These are phyloP conservation scores for Cottus gobio DNA, from an alignment of 2,113 vertebrate genomes.

Conservation along the genomic window DNA sequence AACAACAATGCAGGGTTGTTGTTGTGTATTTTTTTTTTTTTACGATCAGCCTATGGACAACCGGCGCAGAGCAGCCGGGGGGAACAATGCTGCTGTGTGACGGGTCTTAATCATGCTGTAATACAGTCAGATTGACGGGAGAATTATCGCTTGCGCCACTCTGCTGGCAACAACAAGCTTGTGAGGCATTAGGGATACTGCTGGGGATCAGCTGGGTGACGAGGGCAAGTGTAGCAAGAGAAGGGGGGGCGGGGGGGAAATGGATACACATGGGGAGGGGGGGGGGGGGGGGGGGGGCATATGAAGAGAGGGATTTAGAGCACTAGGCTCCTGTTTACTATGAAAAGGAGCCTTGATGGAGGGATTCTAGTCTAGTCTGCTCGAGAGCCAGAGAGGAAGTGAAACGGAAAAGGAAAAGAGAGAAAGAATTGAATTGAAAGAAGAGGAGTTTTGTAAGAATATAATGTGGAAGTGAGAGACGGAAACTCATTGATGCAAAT, in stretches of 20 bases:
- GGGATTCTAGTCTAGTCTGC: constrained; percentile 54
- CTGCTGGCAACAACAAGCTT: constrained; percentile 43
- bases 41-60: constrained; percentile 18
- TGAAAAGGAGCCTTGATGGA: constrained; percentile 77
- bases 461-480: constrained; percentile 14
- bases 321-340: constrained; percentile 55
- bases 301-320: constrained; percentile 19
- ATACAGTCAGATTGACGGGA: constrained; percentile 65
- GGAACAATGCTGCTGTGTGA: constrained; percentile 67
- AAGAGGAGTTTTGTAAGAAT: constrained; percentile 9
- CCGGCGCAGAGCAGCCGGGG: constrained; percentile 5
- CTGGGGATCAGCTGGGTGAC: neutral
- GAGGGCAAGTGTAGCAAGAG: constrained; percentile 25
- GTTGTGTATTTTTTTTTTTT: neutral
- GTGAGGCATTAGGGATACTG: constrained; percentile 15
- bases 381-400: constrained; percentile 50
- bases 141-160: constrained; percentile 44
- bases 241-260: neutral
- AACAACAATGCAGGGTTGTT: constrained; percentile 36
- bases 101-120: constrained; percentile 60
- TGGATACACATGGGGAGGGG: neutral
- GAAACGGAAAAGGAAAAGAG: constrained; percentile 12
- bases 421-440: neutral
- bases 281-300: no score
- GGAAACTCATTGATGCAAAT: constrained; percentile 67